Evolutionary conservation across 2,113 vertebrate genomes (phyloP), one percentile per base, ranked within the genome.

Genomic region (Gallinago paraguaiae): DNA sequence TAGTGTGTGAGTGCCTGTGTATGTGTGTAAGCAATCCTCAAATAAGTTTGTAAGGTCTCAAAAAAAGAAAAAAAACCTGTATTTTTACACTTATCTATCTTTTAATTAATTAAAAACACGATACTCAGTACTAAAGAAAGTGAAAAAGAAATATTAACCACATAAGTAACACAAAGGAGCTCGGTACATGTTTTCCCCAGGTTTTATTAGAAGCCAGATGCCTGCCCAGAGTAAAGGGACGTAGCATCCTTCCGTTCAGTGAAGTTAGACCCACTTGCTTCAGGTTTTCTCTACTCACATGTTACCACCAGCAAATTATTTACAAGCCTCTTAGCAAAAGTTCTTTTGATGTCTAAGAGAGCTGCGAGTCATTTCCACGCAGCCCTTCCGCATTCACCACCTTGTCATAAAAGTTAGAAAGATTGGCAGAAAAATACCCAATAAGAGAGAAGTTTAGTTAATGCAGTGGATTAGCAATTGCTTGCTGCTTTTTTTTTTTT

Each of bases 371-470:
- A 28, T 92, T 81, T 37, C 8, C 16, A 76, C 1, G 2, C 45
- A 60, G 27, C 51, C 41, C 82, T 87, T 76, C 76, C 6, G 1
- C 39, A 48, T 91, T 70, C 74, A 64, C 31, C 37, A n/a, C 24
- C 59, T 81, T 72, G 82, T 82, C 60, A 56, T 88, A 91, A 96
- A 93, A 95, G 70, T 94, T 80, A 63, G 53, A 65, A 93, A 88
- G 83, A 90, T 16, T 63, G 83, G 59, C 83, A 90, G 72, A 89
- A 94, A 96, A 96, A 76, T 37, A 63, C 28, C 92, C 91, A 95
- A 69, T 82, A 71, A 91, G 90, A 80, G 63, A 91, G 86, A 69
- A 93, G 80, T 93, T 82, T 89, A 71, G 95, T 97, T 96, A 96
- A 91, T 79, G 79, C 82, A 97, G 91, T 96, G 72, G 79, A 94